Evolutionary conservation across 2,797 vertebrate genomes (phyloP).

Genomic region (Cyprinodon diabolis): DNA sequence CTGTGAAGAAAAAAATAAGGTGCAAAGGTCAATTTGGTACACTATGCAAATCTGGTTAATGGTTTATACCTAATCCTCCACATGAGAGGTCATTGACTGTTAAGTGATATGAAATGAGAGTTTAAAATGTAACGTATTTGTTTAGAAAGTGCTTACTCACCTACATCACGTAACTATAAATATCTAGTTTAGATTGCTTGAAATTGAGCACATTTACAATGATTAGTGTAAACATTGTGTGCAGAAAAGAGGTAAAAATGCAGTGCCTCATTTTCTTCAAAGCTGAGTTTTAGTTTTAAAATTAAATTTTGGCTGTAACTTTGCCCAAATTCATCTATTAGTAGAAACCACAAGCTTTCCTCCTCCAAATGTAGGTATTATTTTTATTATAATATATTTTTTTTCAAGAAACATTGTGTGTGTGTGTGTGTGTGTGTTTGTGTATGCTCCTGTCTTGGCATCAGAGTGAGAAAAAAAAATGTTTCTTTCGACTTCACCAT

Average conservation of each 20-base stretch:
- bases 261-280: neutral
- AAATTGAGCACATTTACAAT: neutral
- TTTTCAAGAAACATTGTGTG: neutral
- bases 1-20: neutral
- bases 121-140: neutral
- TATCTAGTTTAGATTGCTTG: neutral
- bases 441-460: too few species aligned
- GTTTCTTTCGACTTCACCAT: too few species aligned
- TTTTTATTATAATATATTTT: neutral
- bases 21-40: neutral
- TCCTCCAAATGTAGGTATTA: too few species aligned
- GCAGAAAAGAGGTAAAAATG: neutral
- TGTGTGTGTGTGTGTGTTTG: neutral
- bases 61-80: neutral
- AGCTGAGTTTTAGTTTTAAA: neutral
- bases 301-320: neutral
- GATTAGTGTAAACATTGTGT: neutral
- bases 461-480: too few species aligned
- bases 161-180: neutral
- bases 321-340: neutral
- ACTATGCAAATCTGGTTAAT: neutral
- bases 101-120: neutral
- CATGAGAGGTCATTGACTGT: neutral
- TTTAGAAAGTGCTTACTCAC: neutral
- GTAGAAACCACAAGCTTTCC: neutral